phyloP scores from a whole-genome alignment of 2,797 vertebrate species.

The Clarias platycephalus region DNA sequence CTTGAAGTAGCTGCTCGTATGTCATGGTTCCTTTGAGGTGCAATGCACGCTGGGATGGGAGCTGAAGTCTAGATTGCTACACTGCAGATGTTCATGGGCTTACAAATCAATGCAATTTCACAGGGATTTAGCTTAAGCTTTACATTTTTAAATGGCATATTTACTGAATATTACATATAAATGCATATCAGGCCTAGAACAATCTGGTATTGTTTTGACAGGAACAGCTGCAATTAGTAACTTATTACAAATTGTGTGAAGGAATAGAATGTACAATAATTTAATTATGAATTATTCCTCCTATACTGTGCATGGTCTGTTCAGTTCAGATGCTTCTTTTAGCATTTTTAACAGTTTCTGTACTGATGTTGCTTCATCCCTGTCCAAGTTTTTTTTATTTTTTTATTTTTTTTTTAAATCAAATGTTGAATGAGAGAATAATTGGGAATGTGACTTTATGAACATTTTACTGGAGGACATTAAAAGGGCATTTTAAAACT shows the following conservation, averaged over 20 bases:
- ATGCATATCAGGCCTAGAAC: background rate
- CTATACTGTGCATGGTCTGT: background rate
- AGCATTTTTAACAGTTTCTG: background rate
- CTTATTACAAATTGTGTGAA: background rate
- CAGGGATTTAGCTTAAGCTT: background rate
- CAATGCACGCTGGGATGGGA: background rate
- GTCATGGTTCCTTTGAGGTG: background rate
- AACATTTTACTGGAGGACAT: constrained; percentile 12
- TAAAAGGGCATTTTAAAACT: constrained; percentile 28
- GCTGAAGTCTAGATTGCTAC: background rate
- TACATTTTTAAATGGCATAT: background rate
- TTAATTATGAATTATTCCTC: background rate
- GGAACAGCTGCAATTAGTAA: background rate
- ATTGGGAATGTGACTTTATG: background rate
- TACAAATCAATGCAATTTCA: constrained; percentile 12
- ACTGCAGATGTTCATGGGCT: background rate
- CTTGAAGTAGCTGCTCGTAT: background rate
- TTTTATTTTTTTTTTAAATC: background rate
- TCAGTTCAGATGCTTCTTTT: background rate
- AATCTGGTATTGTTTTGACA: constrained; percentile 15
- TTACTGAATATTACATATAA: background rate
- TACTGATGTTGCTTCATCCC: background rate
- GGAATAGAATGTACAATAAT: background rate
- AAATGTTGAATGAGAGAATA: background rate
- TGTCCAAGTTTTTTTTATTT: background rate